Evolutionary conservation across 2,113 vertebrate genomes (phyloP).

Genomic region (Brienomyrus brachyistius): DNA sequence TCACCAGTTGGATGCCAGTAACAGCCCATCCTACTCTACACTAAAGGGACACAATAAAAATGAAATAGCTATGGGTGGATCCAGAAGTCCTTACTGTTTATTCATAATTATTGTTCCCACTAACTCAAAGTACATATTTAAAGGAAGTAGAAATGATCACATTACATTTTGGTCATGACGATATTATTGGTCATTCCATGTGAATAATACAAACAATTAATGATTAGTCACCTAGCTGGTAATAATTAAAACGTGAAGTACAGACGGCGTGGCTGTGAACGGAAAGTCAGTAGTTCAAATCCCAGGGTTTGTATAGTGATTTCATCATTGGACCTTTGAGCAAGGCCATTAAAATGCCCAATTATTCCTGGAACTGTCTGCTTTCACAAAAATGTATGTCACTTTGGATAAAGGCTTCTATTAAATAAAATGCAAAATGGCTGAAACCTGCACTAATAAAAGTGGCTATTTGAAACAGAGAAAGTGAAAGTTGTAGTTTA

Average conservation of each 20-base stretch:
- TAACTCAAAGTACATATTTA: not conserved
- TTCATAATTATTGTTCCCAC: not conserved
- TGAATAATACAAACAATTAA: not conserved
- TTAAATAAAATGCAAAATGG: not conserved
- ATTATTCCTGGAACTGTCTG: not conserved
- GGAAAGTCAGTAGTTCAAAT: not conserved
- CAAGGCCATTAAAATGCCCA: not conserved
- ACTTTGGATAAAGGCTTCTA: not conserved
- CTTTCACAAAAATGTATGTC: not conserved
- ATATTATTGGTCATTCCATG: not conserved
- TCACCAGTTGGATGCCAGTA: not conserved
- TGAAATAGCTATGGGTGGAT: not conserved
- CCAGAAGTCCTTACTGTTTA: not conserved
- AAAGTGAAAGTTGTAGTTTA: not conserved
- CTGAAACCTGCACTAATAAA: not conserved
- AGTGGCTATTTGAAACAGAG: not conserved
- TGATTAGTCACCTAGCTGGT: not conserved
- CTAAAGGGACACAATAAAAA: not conserved
- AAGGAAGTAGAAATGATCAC: not conserved
- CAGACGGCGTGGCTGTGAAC: not conserved
- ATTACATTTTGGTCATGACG: not conserved
- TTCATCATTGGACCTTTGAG: not conserved
- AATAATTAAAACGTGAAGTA: not conserved
- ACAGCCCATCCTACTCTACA: not conserved
- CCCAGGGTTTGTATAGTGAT: not conserved